Evolutionary conservation across 1,140 invertebrate species (phyloP).

Genomic region (Neodiprion pinetum): DNA sequence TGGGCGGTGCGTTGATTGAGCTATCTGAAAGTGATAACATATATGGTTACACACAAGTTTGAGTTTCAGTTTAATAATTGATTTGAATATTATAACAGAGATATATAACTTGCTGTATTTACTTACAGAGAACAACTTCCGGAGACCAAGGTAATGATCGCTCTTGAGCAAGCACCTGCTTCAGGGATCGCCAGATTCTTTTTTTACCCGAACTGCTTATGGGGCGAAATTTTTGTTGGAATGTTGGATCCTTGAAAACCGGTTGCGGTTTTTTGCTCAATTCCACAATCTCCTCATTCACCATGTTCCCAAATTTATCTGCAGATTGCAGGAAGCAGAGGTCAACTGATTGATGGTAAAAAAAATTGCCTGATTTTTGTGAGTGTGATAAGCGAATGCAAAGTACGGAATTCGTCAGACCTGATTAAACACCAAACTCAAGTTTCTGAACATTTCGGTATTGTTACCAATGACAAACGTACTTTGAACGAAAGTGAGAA

Average conservation of each 20-base stretch:
- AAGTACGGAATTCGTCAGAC: no score
- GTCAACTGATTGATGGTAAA: background rate
- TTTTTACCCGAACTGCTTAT: conserved; percentile 69
- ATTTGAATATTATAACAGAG: conserved; percentile 27
- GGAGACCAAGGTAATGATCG: conserved; percentile 73
- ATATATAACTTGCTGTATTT: conserved; percentile 50
- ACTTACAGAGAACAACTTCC: conserved; percentile 73
- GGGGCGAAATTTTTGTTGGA: conserved; percentile 58
- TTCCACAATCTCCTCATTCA: conserved; percentile 50
- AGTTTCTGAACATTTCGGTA: no score
- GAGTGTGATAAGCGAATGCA: no score
- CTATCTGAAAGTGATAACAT: conserved; percentile 68
- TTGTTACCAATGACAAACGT: no score
- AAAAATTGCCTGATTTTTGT: no score
- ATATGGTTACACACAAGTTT: conserved; percentile 9
- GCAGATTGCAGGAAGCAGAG: background rate
- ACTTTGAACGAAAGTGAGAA: no score
- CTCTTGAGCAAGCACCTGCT: conserved; percentile 80
- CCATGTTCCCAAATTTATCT: conserved; percentile 38
- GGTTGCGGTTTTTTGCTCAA: conserved; percentile 46
- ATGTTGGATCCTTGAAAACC: conserved; percentile 52
- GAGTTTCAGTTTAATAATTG: conserved; percentile 22
- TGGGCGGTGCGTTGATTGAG: conserved; percentile 88
- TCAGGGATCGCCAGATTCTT: conserved; percentile 77
- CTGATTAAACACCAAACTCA: no score